Base-by-base conservation (phyloP, 2,888 invertebrate genomes). In the Girardia tigrina region DNA sequence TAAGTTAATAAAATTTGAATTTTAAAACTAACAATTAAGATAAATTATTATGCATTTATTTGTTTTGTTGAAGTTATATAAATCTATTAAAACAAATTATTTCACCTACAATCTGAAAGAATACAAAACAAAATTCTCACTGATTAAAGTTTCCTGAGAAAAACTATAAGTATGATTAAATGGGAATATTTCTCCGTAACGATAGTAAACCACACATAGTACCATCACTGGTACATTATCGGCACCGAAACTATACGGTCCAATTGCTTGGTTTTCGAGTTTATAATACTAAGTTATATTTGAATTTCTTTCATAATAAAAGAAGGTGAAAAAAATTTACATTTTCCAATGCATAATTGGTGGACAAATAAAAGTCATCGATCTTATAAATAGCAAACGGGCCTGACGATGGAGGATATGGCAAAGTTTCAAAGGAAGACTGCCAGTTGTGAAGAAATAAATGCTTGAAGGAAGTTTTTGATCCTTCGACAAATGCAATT, bases 161-260 rank as follows among this genome's bases (percentile, higher is more conserved):
- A 92, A 92, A 72, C 90, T 88, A 80, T 91, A 94, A 75, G 91
- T 92, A 83, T 92, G 91, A 81, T 94, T 93, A 80, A 90, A 91
- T 4, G 91, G 90, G 83, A 89, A 90, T 78, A 93, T 90, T 0
- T 88, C 88, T 8, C 91, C 92, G 83, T 89, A 87, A 79, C 89
- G 89, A 82, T 92, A 94, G 78, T 89, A 88, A 79, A 88, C 88
- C 71, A 90, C 86, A 82, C 94, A 94, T 77, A 94, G 86, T 20
- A 86, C 82, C 79, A 92, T 88, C n/a, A 89, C 88, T 0, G 88
- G 88, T 85, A 89, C 88, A 1, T 87, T 87, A 81, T 91, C 90
- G 80, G 90, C 88, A 80, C 89, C 88, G 2, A 12, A 56, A 56
- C 56, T 56, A n/a, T 56, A 56, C n/a, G 56, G 56, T 8, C 56